A percentile compares a stretch with the other conserved stretches of the same genome.
phyloP scores from a whole-genome alignment of 2,888 invertebrate genomes.

The Hypomecis punctinalis region DNA sequence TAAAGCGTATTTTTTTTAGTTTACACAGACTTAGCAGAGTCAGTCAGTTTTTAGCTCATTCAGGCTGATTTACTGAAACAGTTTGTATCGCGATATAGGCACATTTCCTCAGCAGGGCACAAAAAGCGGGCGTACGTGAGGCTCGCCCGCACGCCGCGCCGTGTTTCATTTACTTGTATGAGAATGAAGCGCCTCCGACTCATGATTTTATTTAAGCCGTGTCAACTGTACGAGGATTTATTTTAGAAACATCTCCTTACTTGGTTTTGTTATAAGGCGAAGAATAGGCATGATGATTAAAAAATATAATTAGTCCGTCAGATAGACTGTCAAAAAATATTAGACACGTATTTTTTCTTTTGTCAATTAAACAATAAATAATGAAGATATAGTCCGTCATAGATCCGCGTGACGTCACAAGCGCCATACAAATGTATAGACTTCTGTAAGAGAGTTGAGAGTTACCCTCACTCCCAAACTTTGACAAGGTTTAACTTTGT shows the following conservation, averaged over 20 bases:
- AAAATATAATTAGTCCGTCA: no score
- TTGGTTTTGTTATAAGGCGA: neutral
- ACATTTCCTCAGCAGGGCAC: conserved; percentile 3
- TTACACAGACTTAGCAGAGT: no score
- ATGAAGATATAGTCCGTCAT: no score
- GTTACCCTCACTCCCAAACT: no score
- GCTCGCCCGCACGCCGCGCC: conserved; percentile 14
- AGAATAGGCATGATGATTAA: neutral
- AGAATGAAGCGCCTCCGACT: conserved; percentile 18
- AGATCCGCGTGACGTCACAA: no score
- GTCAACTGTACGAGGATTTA: conserved; percentile 22
- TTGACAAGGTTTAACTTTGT: no score
- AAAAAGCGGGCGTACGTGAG: conserved; percentile 36
- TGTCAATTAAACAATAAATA: no score
- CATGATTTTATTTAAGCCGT: conserved; percentile 24
- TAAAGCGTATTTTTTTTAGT: no score
- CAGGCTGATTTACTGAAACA: neutral
- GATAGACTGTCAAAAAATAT: no score
- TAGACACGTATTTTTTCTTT: no score
- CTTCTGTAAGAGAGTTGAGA: no score
- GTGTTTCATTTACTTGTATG: conserved; percentile 43
- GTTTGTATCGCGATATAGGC: neutral
- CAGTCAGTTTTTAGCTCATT: neutral
- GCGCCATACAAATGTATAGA: no score
- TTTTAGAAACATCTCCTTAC: conserved; percentile 9